Evolutionary conservation across 2,113 vertebrate genomes (phyloP), one percentile per base, ranked within the genome.

Genomic region (Labrus mixtus): DNA sequence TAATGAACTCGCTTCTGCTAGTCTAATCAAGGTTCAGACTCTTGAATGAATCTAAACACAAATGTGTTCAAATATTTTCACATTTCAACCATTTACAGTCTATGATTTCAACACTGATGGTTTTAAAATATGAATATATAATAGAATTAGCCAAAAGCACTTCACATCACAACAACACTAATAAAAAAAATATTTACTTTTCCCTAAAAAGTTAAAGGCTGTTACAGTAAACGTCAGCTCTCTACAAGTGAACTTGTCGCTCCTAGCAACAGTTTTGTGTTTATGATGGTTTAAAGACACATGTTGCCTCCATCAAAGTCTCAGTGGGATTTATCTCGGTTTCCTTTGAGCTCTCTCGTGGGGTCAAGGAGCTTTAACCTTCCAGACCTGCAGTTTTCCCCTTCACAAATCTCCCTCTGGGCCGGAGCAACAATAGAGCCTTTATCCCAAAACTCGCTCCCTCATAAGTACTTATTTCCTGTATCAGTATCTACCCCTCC

Each of bases 391-490:
- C 20, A 63, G 22, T 60, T 78, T 78, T 66, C 22, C 22, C 36
- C 37, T 66, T 39, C 39, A 20, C 33, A 80, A 37, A 13, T 61
- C 45, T 78, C 69, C 48, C 75, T 67, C 50, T 33, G 36, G 53
- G 65, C 22, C 13, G 7, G 22, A 2, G 25, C 36, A 23, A 93
- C 85, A 92, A 90, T 60, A 67, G 60, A 79, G 73, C 55, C 79
- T 86, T 87, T 88, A 90, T 92, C 45, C 83, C 25, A 19, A 29
- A 73, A 22, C 33, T 19, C 51, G 65, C 61, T 67, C 39, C 8
- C 25, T 76, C 51, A 33, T 43, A 59, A 85, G 23, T 1, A 13
- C 64, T 76, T 2, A 79, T 89, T 83, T 90, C 89, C 89, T 79
- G 76, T 63, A 25, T 73, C 41, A 37, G 37, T 56, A 60, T 68